Conservation (phyloP, 2,888 invertebrate genomes). For the Hyalella azteca region DNA sequence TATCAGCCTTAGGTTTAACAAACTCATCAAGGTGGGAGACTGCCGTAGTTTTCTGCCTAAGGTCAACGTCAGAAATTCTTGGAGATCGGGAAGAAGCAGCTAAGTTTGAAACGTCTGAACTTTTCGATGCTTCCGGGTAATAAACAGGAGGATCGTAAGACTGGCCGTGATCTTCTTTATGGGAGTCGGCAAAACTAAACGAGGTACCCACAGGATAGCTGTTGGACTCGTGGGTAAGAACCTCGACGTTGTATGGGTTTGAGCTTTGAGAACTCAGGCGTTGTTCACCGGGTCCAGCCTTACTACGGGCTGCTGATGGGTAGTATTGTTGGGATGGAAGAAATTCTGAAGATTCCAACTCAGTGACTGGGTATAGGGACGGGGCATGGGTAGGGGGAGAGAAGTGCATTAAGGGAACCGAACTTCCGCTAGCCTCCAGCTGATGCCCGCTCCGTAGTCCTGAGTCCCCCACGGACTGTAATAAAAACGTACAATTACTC, state of each 20-base stretch:
- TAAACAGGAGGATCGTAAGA: neutral
- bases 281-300: neutral
- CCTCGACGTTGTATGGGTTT: neutral
- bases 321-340: neutral
- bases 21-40: neutral
- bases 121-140: neutral
- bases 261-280: neutral
- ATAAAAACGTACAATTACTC: neutral
- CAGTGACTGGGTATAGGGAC: neutral
- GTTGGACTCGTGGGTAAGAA: neutral
- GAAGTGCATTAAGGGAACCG: neutral
- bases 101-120: neutral
- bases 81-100: neutral
- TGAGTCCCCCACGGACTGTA: neutral
- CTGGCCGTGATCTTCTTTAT: neutral
- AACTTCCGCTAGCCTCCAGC: neutral
- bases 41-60: neutral
- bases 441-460: neutral
- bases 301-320: neutral
- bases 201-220: neutral
- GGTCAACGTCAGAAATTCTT: neutral
- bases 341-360: neutral
- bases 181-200: neutral
- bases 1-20: neutral
- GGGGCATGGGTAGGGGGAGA: conserved; percentile 4